phyloP scores from a whole-genome alignment of 2,888 invertebrate species.

The Agrilus cyanescens region DNA sequence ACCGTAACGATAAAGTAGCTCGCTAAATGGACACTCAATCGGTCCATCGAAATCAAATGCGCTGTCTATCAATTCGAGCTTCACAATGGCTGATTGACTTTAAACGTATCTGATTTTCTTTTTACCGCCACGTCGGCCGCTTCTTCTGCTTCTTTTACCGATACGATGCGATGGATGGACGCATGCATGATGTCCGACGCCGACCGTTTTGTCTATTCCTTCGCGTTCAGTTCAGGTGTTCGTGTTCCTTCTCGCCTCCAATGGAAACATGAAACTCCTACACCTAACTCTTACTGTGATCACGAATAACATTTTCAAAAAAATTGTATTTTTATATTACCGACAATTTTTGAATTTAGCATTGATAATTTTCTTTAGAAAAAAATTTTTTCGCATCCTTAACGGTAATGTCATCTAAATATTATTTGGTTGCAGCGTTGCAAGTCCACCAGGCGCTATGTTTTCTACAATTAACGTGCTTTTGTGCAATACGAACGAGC shows the following conservation, averaged over 20 bases:
- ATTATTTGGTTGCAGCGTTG: no score
- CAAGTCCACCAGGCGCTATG: no score
- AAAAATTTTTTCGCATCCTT: no score
- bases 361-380: no score
- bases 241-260: constrained; percentile 9
- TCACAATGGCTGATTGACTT: constrained; percentile 33
- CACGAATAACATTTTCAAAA: no score
- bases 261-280: background rate
- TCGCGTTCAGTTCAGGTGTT: constrained; percentile 22
- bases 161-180: constrained; percentile 3
- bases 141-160: constrained; percentile 14
- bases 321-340: no score
- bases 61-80: constrained; percentile 32
- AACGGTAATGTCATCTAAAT: no score
- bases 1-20: constrained; percentile 24
- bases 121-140: constrained; percentile 24
- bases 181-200: no score
- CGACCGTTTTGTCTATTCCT: no score
- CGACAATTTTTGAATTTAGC: no score
- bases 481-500: no score
- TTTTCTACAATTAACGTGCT: no score
- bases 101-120: constrained; percentile 34
- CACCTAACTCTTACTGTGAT: background rate
- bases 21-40: constrained; percentile 30
- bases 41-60: constrained; percentile 27